Evolutionary conservation across 2,888 invertebrate species (phyloP).

Genomic region (Gasteruption jaculator): DNA sequence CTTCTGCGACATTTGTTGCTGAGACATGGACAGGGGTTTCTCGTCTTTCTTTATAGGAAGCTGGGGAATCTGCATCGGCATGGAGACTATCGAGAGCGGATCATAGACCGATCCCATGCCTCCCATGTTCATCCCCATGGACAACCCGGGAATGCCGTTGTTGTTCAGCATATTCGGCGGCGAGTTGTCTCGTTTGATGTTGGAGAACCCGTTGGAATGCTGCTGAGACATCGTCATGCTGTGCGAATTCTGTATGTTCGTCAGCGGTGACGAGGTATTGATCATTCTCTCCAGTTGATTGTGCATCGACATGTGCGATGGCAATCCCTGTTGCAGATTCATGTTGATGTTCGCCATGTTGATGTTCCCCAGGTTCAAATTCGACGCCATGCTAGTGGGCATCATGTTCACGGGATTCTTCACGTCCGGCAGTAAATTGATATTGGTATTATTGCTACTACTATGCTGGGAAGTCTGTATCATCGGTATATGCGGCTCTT

Average conservation of each 20-base stretch:
- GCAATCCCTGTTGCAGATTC: conserved; percentile 35
- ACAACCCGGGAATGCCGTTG: conserved; percentile 52
- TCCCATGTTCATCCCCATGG: conserved; percentile 54
- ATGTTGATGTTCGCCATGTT: conserved; percentile 40
- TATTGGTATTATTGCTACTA: conserved; percentile 34
- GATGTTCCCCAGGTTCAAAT: conserved; percentile 39
- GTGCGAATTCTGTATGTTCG: conserved; percentile 42
- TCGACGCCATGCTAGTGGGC: conserved; percentile 38
- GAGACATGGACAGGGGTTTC: conserved; percentile 61
- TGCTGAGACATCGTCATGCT: conserved; percentile 38
- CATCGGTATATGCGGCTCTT: conserved; percentile 33
- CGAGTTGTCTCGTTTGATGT: conserved; percentile 51
- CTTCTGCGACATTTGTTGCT: conserved; percentile 53
- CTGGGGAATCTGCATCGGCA: conserved; percentile 51
- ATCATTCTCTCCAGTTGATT: conserved; percentile 44
- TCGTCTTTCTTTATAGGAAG: conserved; percentile 59
- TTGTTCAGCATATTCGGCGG: conserved; percentile 50
- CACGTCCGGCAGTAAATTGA: conserved; percentile 41
- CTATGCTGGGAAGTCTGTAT: conserved; percentile 32
- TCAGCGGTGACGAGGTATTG: conserved; percentile 35
- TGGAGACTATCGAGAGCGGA: conserved; percentile 53
- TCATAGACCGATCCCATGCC: conserved; percentile 65
- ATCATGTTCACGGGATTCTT: conserved; percentile 42
- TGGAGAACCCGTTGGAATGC: conserved; percentile 53
- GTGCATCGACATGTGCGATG: conserved; percentile 42